phyloP scores from a whole-genome alignment of 2,888 invertebrate species.

The Ormyrus labotus region DNA sequence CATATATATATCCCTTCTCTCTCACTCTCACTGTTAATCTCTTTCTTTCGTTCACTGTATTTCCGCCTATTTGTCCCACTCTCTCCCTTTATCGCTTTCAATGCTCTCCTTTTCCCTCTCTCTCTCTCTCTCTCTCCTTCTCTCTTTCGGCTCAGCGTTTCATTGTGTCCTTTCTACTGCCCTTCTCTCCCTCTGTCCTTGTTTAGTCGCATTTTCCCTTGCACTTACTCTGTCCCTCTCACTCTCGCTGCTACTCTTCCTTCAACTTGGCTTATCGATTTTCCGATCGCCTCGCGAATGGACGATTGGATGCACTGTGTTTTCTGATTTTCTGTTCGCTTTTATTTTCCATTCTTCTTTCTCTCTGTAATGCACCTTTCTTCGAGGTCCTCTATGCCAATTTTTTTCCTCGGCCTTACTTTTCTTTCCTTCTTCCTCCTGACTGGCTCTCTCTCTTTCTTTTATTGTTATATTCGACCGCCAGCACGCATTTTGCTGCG shows the following conservation, averaged over 20 bases:
- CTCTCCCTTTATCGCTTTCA: slow-evolving; percentile 24
- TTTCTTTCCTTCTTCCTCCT: slow-evolving; percentile 4
- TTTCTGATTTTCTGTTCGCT: slow-evolving; percentile 51
- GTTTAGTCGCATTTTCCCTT: slow-evolving; percentile 28
- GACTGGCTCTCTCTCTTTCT: slow-evolving; percentile 9
- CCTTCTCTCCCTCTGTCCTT: slow-evolving; percentile 6
- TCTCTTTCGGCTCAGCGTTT: slow-evolving; percentile 6
- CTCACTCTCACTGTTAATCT: slow-evolving; percentile 40
- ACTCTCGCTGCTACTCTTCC: slow-evolving; percentile 38
- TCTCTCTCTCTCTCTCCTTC: neutral
- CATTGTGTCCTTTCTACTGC: slow-evolving; percentile 41
- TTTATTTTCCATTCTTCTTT: slow-evolving; percentile 53
- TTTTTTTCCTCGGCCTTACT: slow-evolving; percentile 17
- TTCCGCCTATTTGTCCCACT: slow-evolving; percentile 46
- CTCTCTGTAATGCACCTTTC: slow-evolving; percentile 47
- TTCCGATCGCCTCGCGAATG: slow-evolving; percentile 49
- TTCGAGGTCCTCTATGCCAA: slow-evolving; percentile 29
- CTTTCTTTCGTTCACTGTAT: slow-evolving; percentile 41
- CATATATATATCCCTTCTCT: slow-evolving; percentile 6
- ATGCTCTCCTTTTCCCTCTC: slow-evolving; percentile 6
- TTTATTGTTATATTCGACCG: slow-evolving; percentile 48
- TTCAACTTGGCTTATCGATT: slow-evolving; percentile 54
- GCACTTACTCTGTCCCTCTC: slow-evolving; percentile 10
- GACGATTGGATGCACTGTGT: slow-evolving; percentile 54
- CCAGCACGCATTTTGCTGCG: slow-evolving; percentile 29